Evolutionary conservation across 2,113 vertebrate genomes (phyloP).

Genomic region (Mormoops blainvillei): DNA sequence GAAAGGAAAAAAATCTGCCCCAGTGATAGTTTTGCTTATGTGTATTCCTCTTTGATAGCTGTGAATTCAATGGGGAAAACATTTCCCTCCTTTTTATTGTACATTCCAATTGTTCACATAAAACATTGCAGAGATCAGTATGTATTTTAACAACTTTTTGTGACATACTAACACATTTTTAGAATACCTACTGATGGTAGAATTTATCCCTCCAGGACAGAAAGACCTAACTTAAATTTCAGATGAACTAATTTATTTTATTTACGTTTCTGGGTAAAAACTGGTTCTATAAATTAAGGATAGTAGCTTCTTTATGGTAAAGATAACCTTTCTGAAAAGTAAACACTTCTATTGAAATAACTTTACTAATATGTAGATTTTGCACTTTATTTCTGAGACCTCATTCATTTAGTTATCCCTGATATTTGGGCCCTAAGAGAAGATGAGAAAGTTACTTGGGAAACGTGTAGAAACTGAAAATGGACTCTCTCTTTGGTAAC

Average conservation of each 20-base stretch:
- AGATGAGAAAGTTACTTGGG: conserved; percentile 22
- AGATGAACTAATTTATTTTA: conserved; percentile 54
- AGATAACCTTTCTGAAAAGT: conserved; percentile 36
- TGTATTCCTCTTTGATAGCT: conserved; percentile 45
- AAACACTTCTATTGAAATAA: conserved; percentile 44
- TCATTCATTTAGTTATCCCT: conserved; percentile 19
- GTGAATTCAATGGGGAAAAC: conserved; percentile 18
- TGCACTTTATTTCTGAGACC: conserved; percentile 61
- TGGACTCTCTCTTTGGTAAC: conserved; percentile 14
- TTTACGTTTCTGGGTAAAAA: conserved; percentile 53
- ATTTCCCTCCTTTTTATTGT: conserved; percentile 35
- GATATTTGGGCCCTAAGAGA: conserved; percentile 27
- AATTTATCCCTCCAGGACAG: conserved; percentile 38
- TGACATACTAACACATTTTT: conserved; percentile 37
- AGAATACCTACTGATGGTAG: conserved; percentile 7
- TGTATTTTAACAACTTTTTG: conserved; percentile 54
- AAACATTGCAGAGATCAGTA: conserved; percentile 31
- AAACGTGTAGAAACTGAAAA: conserved; percentile 30
- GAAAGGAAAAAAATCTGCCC: conserved; percentile 55
- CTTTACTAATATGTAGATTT: conserved; percentile 47
- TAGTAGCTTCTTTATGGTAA: conserved; percentile 40
- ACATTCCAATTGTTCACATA: conserved; percentile 63
- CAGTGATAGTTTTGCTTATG: conserved; percentile 24
- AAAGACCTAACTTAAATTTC: conserved; percentile 51
- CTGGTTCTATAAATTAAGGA: conserved; percentile 43